Evolutionary conservation across 2,113 vertebrate genomes (phyloP), one percentile per base, ranked within the genome.

Genomic region (Coptodon rendalli): DNA sequence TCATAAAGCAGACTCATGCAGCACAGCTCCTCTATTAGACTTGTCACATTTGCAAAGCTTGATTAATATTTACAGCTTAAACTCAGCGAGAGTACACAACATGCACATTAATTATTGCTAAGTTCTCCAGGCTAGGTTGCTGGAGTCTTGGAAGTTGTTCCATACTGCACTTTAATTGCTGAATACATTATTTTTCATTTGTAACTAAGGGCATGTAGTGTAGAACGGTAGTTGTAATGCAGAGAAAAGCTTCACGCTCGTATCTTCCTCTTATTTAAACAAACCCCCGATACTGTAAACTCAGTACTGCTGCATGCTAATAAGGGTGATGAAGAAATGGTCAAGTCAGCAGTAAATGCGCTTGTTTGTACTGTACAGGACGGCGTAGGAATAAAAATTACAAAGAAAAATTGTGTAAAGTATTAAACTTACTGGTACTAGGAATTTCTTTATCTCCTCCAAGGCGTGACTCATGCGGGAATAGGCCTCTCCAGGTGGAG

Each of bases 361-460:
- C 43, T 81, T 61, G 73, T 52, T 78, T 79, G 22, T 19, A 48
- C 43, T 76, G 24, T 76, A 36, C 5, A 73, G 6, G 6, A 56
- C 53, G 57, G 31, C 0, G 3, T 48, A 68, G n/a, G 63, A 85
- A 81, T 54, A 14, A 91, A 80, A 85, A 90, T 83, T 83, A 22
- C 17, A 59, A 78, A n/a, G 43, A 31, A 53, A 79, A 89, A 83
- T 52, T 56, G 83, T 79, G 80, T 57, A 82, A 87, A 89, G 80
- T 22, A 19, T 73, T 84, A 54, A 92, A 98, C 98, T 98, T 97
- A 99, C 98, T 50, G 99, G 99, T 95, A 99, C 98, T 71, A 99
- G 97, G 95, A 99, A 99, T 95, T 99, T 99, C 95, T 99, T 99
- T 56, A 99, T 99, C 95, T 99, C 99, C 95, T 99, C 98, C 96